phyloP scores from a whole-genome alignment of 2,797 vertebrate genomes.

The Otolemur crassicaudatus region DNA sequence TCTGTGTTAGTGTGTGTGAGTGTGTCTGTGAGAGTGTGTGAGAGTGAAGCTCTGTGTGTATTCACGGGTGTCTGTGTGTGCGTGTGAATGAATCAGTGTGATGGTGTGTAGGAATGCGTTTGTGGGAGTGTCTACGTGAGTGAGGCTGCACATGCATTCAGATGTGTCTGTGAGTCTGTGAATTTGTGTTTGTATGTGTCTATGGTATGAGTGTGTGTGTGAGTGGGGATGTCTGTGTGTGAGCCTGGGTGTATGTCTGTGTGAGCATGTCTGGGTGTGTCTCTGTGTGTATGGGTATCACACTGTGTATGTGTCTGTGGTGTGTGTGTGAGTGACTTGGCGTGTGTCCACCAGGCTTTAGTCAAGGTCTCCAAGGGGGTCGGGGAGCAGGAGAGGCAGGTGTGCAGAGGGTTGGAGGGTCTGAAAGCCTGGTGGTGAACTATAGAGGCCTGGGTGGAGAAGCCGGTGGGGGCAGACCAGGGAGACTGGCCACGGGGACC shows the following conservation, averaged over 20 bases:
- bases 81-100: not conserved
- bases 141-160: too few relatives aligned
- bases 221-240: not conserved
- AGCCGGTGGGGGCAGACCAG: fast-evolving
- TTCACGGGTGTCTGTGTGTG: not conserved
- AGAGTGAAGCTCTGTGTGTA: not conserved
- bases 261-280: not conserved
- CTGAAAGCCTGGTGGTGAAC: too few relatives aligned
- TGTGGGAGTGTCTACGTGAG: not conserved
- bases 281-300: not conserved
- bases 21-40: not conserved
- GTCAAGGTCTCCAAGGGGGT: not conserved
- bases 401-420: not conserved
- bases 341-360: not conserved
- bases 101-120: not conserved
- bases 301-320: not conserved
- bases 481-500: not conserved
- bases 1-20: not conserved
- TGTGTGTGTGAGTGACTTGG: too few relatives aligned
- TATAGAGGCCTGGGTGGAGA: not conserved
- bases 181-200: not conserved
- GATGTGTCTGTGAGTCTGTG: not conserved
- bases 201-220: not conserved
- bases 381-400: not conserved
- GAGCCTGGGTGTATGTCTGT: too few relatives aligned